Evolutionary conservation across 1,140 invertebrate species (phyloP).

Genomic region (Zaprionus davidi): DNA sequence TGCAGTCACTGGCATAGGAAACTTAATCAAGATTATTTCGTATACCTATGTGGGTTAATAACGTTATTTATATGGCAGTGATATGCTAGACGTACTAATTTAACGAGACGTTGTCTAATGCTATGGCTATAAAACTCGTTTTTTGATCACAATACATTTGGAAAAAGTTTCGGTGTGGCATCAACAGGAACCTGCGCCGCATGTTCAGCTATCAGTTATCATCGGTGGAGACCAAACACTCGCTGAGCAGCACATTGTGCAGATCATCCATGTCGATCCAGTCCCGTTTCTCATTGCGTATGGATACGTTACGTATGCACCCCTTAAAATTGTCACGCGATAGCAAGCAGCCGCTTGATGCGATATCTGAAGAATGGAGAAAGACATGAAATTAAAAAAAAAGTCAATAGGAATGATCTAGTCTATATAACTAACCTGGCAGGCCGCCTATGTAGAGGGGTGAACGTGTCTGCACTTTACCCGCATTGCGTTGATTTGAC

Average conservation of each 20-base stretch:
- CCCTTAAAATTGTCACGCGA: constrained; percentile 94
- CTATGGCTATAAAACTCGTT: constrained; percentile 66
- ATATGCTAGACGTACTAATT: constrained; percentile 30
- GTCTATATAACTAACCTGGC: constrained; percentile 87
- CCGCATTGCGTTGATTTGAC: constrained; percentile 54
- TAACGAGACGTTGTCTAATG: constrained; percentile 38
- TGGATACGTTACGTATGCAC: constrained; percentile 93
- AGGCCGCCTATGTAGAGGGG: constrained; percentile 94
- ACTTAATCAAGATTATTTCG: constrained; percentile 11
- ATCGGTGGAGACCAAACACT: constrained; percentile 86
- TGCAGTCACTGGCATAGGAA: constrained; percentile 74
- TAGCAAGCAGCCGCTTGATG: constrained; percentile 88
- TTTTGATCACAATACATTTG: constrained; percentile 80
- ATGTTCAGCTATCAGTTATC: constrained; percentile 48
- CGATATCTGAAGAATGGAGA: constrained; percentile 86
- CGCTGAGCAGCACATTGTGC: constrained; percentile 93
- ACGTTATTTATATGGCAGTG: constrained; percentile 76
- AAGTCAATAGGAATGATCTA: not conserved
- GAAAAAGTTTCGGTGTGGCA: constrained; percentile 79
- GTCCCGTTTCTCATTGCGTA: constrained; percentile 88
- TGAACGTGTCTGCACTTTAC: constrained; percentile 85
- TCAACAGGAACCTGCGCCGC: constrained; percentile 62
- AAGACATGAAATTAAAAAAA: not conserved
- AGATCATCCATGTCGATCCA: constrained; percentile 93
- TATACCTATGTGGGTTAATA: constrained; percentile 23